A percentile compares a stretch with the other conserved stretches of the same genome.
These are phyloP conservation scores for Trichopria drosophilae DNA, from an alignment of 2,888 invertebrate genomes.

Conservation along the genomic window DNA sequence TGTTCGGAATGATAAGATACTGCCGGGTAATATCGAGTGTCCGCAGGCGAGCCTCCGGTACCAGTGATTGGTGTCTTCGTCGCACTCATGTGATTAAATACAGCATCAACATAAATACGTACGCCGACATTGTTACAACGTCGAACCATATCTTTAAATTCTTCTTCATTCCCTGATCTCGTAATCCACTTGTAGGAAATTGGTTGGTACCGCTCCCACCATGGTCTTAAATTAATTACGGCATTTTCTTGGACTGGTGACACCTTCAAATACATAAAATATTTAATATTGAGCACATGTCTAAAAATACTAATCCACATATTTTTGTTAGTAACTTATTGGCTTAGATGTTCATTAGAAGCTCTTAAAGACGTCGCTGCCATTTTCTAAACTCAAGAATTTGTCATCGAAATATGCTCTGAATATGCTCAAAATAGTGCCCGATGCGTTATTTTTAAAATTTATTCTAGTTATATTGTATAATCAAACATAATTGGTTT, in stretches of 20 bases:
- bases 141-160: constrained; percentile 73
- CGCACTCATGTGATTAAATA: constrained; percentile 77
- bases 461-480: too few species aligned
- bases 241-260: constrained; percentile 66
- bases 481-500: too few species aligned
- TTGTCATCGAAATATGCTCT: too few species aligned
- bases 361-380: too few species aligned
- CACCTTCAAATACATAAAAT: constrained; percentile 60
- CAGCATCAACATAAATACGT: constrained; percentile 72
- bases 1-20: constrained; percentile 53
- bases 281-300: too few species aligned
- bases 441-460: too few species aligned
- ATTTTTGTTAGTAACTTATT: too few species aligned
- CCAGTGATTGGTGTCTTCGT: constrained; percentile 60
- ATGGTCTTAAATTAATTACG: constrained; percentile 42
- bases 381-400: too few species aligned
- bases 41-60: constrained; percentile 64
- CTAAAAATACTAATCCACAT: too few species aligned
- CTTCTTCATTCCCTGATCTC: constrained; percentile 73
- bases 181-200: constrained; percentile 75
- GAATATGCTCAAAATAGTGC: too few species aligned
- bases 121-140: constrained; percentile 41
- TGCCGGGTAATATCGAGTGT: constrained; percentile 59
- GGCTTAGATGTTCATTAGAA: too few species aligned
- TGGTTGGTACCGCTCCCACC: constrained; percentile 73